Conservation (phyloP, 2,888 invertebrate species). For the Anoplius nigerrimus region DNA sequence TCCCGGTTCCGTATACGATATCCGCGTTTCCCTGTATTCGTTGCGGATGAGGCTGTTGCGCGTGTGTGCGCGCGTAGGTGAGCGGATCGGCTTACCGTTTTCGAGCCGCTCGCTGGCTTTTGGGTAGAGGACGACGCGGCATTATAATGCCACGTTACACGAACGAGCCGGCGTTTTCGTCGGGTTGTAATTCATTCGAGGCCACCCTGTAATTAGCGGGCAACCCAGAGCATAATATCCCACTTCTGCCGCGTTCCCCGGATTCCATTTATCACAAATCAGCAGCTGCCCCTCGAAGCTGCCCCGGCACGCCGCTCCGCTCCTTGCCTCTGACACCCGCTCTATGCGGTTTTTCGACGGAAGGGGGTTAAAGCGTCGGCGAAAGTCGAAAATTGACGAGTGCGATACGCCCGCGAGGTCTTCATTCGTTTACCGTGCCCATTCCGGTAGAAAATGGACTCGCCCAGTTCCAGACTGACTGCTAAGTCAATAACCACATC, state of each 20-base stretch:
- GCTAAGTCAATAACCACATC: too few species aligned
- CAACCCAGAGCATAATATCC: constrained; percentile 62
- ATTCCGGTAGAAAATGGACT: too few species aligned
- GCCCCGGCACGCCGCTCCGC: constrained; percentile 19
- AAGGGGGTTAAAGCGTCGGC: too few species aligned
- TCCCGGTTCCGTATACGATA: background rate
- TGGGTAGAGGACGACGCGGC: constrained; percentile 32
- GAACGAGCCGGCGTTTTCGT: constrained; percentile 60
- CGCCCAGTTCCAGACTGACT: too few species aligned
- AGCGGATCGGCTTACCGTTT: constrained; percentile 1
- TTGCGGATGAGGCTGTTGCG: background rate
- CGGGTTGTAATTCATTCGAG: constrained; percentile 67
- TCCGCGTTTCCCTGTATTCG: background rate
- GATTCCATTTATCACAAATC: constrained; percentile 70
- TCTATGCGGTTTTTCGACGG: too few species aligned
- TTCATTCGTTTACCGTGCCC: background rate
- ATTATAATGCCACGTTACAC: constrained; percentile 48
- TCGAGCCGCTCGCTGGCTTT: constrained; percentile 2
- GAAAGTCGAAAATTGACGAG: too few species aligned
- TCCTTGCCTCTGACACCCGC: too few species aligned
- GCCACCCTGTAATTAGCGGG: constrained; percentile 67
- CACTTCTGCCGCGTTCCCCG: constrained; percentile 60
- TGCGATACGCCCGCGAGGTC: constrained; percentile 9
- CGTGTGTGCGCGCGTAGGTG: background rate
- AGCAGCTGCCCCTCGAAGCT: constrained; percentile 60